Evolutionary conservation across 2,113 vertebrate genomes (phyloP).

Genomic region (Ammodytes dubius): DNA sequence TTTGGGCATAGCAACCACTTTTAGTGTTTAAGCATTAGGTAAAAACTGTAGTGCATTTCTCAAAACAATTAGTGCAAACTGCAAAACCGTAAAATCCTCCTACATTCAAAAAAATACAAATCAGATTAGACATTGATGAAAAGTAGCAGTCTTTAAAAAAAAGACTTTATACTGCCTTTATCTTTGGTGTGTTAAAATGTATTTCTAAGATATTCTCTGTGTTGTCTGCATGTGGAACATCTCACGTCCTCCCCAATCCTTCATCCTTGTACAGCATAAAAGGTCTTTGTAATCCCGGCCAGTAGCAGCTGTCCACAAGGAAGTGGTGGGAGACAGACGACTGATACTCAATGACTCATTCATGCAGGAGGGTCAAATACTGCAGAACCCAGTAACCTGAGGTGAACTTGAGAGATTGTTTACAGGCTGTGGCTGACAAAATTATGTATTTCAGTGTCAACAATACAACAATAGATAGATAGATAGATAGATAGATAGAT

Average conservation of each 20-base stretch:
- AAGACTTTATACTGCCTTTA: not conserved
- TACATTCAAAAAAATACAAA: not conserved
- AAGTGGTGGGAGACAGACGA: conserved; percentile 52
- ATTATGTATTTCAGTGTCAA: not conserved
- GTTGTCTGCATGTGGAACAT: conserved; percentile 28
- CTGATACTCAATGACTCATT: conserved; percentile 67
- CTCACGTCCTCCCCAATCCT: conserved; percentile 19
- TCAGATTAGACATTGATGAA: not conserved
- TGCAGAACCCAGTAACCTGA: conserved; percentile 10
- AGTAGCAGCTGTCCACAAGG: conserved; percentile 46
- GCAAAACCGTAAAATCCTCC: too few relatives aligned
- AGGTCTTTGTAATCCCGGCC: conserved; percentile 52
- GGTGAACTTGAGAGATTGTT: not conserved
- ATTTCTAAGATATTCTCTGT: conserved; percentile 6
- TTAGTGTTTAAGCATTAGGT: too few relatives aligned
- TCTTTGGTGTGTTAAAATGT: conserved; percentile 14
- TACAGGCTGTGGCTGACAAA: not conserved
- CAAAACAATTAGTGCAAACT: too few relatives aligned
- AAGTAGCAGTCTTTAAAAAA: not conserved
- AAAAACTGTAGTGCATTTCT: too few relatives aligned
- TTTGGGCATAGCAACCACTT: too few relatives aligned
- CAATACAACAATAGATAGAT: not conserved
- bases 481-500: too few relatives aligned
- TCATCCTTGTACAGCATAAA: conserved; percentile 27
- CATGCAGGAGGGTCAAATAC: not conserved